Conservation (phyloP, 2,888 invertebrate genomes). For the Plagodis pulveraria region DNA sequence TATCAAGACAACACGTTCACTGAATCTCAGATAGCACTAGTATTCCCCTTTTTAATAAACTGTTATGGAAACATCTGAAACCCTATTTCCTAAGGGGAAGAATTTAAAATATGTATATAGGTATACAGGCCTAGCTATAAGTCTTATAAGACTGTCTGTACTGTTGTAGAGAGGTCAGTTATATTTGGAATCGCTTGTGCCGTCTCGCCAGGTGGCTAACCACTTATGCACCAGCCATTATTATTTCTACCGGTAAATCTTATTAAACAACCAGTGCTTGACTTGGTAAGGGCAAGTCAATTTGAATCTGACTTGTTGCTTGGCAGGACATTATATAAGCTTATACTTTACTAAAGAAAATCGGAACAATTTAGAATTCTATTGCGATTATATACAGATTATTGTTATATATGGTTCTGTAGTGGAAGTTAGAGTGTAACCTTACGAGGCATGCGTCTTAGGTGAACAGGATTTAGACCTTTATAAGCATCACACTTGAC, state of each 20-base stretch:
- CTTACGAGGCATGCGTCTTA: constrained; percentile 24
- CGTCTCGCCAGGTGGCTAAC: constrained; percentile 57
- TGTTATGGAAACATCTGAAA: too few species aligned
- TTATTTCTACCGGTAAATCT: constrained; percentile 54
- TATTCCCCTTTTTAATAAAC: too few species aligned
- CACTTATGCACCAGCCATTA: constrained; percentile 40
- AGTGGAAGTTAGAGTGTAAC: too few species aligned
- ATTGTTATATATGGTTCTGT: too few species aligned
- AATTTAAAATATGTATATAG: too few species aligned
- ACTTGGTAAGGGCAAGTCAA: constrained; percentile 49
- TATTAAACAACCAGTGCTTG: constrained; percentile 38
- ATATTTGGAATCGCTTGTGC: constrained; percentile 62
- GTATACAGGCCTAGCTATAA: too few species aligned
- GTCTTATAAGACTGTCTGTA: neutral
- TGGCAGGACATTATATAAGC: constrained; percentile 49
- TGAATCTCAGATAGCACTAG: too few species aligned
- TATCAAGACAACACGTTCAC: neutral
- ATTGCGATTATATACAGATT: too few species aligned
- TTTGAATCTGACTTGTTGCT: constrained; percentile 49
- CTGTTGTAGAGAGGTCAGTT: constrained; percentile 44
- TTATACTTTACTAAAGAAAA: too few species aligned
- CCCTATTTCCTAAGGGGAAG: too few species aligned
- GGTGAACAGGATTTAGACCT: constrained; percentile 51
- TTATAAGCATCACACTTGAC: constrained; percentile 47
- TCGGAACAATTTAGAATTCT: too few species aligned